Percentiles rank a stretch among this genome's conserved stretches.
Conservation (phyloP, 2,113 vertebrate species). For the Sardina pilchardus region DNA sequence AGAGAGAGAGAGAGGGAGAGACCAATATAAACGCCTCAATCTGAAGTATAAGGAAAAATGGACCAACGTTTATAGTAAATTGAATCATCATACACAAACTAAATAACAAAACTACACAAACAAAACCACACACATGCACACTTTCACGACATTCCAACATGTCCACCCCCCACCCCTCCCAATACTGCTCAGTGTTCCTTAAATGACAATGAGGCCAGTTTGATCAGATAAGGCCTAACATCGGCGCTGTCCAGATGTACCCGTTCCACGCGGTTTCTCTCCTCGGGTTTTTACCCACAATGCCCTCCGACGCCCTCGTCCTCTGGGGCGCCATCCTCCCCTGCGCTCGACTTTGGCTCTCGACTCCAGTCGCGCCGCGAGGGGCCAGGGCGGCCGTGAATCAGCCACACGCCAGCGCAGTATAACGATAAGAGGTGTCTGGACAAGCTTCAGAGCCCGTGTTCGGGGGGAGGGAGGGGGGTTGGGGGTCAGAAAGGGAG, state of each 20-base stretch:
- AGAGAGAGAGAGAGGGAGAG: neutral
- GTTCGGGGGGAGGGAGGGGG: neutral
- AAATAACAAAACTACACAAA: neutral
- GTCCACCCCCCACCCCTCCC: neutral
- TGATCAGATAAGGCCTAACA: neutral
- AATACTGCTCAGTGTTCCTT: neutral
- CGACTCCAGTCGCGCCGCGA: neutral
- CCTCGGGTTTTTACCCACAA: neutral
- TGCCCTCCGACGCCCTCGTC: neutral
- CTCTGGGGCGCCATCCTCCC: neutral
- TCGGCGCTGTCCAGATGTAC: neutral
- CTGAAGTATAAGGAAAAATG: neutral
- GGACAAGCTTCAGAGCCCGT: constrained; percentile 26
- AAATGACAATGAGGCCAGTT: neutral
- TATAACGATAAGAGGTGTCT: constrained; percentile 32
- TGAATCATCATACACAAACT: neutral
- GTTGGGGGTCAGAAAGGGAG: too few species aligned
- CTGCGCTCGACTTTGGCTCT: neutral
- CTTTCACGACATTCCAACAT: neutral
- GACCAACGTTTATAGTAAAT: neutral
- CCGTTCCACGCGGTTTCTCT: neutral
- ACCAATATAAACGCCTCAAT: neutral
- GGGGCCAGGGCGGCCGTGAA: neutral
- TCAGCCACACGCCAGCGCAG: neutral
- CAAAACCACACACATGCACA: neutral